Percentiles rank a stretch among this genome's conserved stretches.
These are phyloP conservation scores for Amphipyra berbera DNA, from an alignment of 2,888 invertebrate species.

Conservation along the genomic window DNA sequence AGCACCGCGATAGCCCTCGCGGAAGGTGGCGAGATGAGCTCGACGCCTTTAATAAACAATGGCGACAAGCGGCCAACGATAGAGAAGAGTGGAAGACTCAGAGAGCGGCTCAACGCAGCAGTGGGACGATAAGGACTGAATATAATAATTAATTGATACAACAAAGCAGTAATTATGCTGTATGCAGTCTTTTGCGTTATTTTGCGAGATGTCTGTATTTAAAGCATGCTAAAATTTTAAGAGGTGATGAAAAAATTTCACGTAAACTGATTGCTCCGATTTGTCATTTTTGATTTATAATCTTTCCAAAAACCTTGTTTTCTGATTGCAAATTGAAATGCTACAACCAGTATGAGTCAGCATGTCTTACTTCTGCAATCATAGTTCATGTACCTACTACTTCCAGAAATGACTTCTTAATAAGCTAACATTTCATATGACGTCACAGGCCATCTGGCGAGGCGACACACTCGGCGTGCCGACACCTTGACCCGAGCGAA, in stretches of 20 bases:
- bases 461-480: not conserved
- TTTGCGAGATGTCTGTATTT: slow-evolving; percentile 2
- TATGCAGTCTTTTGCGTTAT: not conserved
- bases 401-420: slow-evolving; percentile 15
- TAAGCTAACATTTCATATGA: slow-evolving; percentile 12
- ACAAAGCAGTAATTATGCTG: not conserved
- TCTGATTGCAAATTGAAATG: not conserved
- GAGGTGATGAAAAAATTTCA: slow-evolving; percentile 4
- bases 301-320: not conserved
- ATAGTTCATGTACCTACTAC: not conserved
- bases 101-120: too few species aligned
- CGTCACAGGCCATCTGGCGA: slow-evolving; percentile 27
- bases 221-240: not conserved
- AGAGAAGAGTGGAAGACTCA: too few species aligned
- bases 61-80: too few species aligned
- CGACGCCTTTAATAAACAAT: too few species aligned
- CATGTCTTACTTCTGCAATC: not conserved
- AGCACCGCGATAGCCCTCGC: too few species aligned
- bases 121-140: too few species aligned
- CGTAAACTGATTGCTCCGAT: not conserved
- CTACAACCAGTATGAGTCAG: too few species aligned
- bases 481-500: slow-evolving; percentile 35
- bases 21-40: too few species aligned
- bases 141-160: too few species aligned
- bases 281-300: slow-evolving; percentile 1